Evolutionary conservation across 1,140 invertebrate genomes (phyloP), one percentile per base, ranked within the genome.

Genomic region (Hermetia illucens): DNA sequence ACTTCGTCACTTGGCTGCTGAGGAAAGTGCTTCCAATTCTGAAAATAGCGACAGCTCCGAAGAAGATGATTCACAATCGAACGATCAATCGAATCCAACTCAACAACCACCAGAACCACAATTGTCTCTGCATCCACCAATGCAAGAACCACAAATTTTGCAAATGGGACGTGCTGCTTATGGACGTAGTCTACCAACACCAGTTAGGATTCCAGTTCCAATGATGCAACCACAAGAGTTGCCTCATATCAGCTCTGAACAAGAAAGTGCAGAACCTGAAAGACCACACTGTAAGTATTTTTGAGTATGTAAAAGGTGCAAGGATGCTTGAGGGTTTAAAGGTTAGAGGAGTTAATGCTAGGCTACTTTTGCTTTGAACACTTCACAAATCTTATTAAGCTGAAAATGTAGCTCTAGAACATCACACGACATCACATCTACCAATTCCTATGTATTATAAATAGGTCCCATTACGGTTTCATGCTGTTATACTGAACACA

Each of bases 211-310:
- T 42, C 68, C 68, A 4, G 63, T 69, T 24, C 63, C 62, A 41
- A 70, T 70, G 64, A 66, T 52, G 17, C 49, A 55, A 19, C 44
- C 52, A 29, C 51, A 62, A 16, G 54, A 61, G 37, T 44, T 52
- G 4, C 52, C 46, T 31, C 49, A 34, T 48, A n/a, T 48, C n/a
- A n/a, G n/a, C n/a, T n/a, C n/a, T n/a, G n/a, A n/a, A n/a, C n/a
- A n/a, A n/a, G n/a, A n/a, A 16, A 13, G 52, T 40, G 45, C 47
- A 25, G 44, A 65, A 58, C 58, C 72, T 44, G 51, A 63, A 41
- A 60, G 73, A 45, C 73, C 71, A 44, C 73, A 75, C 42, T 75
- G 72, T 75, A 55, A 70, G 67, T 61, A 44, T 21, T 12, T 21
- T 6, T 30, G n/a, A n/a, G n/a, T n/a, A n/a, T n/a, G n/a, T n/a